These are phyloP conservation scores for Calcarius ornatus DNA, from an alignment of 2,113 vertebrate genomes.

Conservation along the genomic window DNA sequence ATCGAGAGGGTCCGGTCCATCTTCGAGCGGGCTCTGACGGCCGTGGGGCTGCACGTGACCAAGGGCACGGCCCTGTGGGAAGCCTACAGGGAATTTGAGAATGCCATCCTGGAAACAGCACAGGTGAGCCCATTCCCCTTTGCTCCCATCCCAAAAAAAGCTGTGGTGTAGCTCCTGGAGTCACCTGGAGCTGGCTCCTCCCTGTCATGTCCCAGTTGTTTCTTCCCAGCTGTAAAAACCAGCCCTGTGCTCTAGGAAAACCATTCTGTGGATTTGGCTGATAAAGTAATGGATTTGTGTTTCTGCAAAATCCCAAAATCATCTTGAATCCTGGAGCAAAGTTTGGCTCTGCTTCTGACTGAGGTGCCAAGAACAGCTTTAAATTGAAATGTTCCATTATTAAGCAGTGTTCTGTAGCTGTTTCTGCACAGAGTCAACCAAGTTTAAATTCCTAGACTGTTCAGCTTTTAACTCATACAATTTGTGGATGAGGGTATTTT, in stretches of 20 bases:
- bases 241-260: not conserved
- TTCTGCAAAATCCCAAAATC: not conserved
- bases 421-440: not conserved
- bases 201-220: rapidly evolving
- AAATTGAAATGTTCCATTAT: not conserved
- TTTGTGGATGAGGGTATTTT: not conserved
- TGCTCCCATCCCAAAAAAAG: not conserved
- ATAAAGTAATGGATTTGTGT: not conserved
- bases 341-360: not conserved
- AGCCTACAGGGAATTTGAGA: constrained; percentile 94
- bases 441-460: not conserved
- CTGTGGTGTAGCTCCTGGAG: not conserved
- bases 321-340: not conserved
- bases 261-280: not conserved
- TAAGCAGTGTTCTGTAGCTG: not conserved
- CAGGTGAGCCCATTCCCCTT: constrained; percentile 76
- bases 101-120: constrained; percentile 86
- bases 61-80: constrained; percentile 93
- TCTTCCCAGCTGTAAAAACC: not conserved
- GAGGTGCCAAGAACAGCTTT: not conserved
- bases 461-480: not conserved
- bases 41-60: constrained; percentile 90
- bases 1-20: constrained; percentile 86
- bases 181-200: not conserved
- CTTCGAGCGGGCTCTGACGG: constrained; percentile 89